These are phyloP conservation scores for Choreutis nemorana DNA, from an alignment of 2,888 invertebrate genomes.

Conservation along the genomic window DNA sequence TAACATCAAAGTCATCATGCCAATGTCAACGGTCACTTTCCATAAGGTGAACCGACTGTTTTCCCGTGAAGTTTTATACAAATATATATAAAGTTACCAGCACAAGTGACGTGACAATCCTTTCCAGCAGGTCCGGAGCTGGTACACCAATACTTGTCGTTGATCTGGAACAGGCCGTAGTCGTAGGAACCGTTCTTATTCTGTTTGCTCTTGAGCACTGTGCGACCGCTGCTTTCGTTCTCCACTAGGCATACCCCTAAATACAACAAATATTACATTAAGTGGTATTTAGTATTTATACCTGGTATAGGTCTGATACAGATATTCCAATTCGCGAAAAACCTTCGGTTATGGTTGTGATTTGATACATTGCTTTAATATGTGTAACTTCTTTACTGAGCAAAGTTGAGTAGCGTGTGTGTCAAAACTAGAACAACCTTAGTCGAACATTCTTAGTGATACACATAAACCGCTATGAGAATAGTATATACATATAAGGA, in stretches of 20 bases:
- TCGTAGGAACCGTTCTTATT: conserved; percentile 59
- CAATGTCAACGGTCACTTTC: too few relatives aligned
- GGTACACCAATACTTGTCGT: conserved; percentile 53
- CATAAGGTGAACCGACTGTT: too few relatives aligned
- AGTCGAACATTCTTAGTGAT: too few relatives aligned
- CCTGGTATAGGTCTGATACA: too few relatives aligned
- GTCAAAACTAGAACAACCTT: too few relatives aligned
- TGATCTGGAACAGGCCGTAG: conserved; percentile 60
- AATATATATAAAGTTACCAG: conserved; percentile 17
- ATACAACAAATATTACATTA: conserved; percentile 4
- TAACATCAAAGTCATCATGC: too few relatives aligned
- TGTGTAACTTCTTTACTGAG: too few relatives aligned
- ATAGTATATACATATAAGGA: background rate
- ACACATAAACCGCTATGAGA: background rate
- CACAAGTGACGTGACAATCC: conserved; percentile 43
- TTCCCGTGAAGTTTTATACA: too few relatives aligned
- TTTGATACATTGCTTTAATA: too few relatives aligned
- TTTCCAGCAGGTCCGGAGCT: conserved; percentile 31
- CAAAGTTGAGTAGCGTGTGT: too few relatives aligned
- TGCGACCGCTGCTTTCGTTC: conserved; percentile 45
- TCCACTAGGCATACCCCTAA: conserved; percentile 56
- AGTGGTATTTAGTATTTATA: background rate
- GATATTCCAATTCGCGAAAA: too few relatives aligned
- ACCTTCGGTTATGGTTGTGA: too few relatives aligned
- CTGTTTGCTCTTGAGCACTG: conserved; percentile 32